Base-by-base conservation (phyloP, 2,113 vertebrate genomes). In the Chiloscyllium plagiosum region DNA sequence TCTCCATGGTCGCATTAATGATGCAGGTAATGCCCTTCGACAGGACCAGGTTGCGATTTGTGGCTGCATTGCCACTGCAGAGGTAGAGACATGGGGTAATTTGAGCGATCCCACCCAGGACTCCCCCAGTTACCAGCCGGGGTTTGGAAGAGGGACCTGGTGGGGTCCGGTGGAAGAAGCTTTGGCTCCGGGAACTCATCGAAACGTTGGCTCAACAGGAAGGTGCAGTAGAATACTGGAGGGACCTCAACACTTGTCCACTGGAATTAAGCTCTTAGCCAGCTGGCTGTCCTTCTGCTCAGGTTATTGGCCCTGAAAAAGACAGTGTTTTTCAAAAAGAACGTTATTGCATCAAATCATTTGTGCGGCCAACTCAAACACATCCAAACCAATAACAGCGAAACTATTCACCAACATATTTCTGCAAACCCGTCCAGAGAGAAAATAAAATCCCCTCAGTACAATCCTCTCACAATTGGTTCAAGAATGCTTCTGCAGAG, bases 11-110 rank as follows among this genome's bases (percentile, higher is more conserved):
- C 83, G 99, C 99, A 0, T 99, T 99, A 96, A 99, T 98, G 70
- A 99, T 98, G 94, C 99, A 99, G 93, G 99, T 99, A 97, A 99
- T 99, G 96, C 99, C 99, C 47, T 99, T 98, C 33, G 99, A 98
- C 96, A 99, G 98, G 95, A 99, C 98, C 97, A 99, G 98, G 97
- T 98, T 98, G 96, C 99, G 98, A 97, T 99, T 99, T 96, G 99
- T 98, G 8, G 99, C 99, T 66, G 99, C 98, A 2, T 99, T 99
- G 95, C 99, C 99, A 76, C 99, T 97, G 97, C 98, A 98, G 97
- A 99, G 98, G 98, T 99, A 99, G 52, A 99, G 98, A 80, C 98
- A 98, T 96, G 99, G 98, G 37, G 99, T 99, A 96, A 99, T 99
- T 87, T 99, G 99, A 29, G 99, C 99, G 3, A 99, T 99, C 97